These are phyloP conservation scores for Macrotrachela quadricornifera DNA, from an alignment of 1,140 invertebrate species.

Conservation along the genomic window DNA sequence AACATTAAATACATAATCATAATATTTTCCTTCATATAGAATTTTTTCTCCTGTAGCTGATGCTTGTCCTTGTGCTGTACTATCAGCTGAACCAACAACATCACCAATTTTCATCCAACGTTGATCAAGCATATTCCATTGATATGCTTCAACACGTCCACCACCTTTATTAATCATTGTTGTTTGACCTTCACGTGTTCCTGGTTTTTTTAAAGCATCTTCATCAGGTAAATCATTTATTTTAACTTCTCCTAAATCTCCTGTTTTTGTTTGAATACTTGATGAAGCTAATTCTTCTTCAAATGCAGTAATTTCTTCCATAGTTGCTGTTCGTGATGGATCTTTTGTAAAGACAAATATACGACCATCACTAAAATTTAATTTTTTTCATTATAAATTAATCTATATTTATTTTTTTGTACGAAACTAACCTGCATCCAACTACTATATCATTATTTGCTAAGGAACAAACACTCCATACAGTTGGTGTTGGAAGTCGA, in stretches of 20 bases:
- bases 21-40: conserved; percentile 40
- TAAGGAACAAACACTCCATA: conserved; percentile 62
- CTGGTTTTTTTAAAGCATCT: conserved; percentile 50
- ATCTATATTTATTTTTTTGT: not conserved
- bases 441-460: conserved; percentile 69
- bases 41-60: conserved; percentile 47
- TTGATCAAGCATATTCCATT: conserved; percentile 47
- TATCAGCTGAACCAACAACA: conserved; percentile 54
- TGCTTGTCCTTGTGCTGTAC: conserved; percentile 41
- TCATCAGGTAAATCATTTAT: conserved; percentile 57
- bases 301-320: conserved; percentile 42
- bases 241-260: conserved; percentile 56
- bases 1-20: conserved; percentile 83
- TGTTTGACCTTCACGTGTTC: conserved; percentile 56
- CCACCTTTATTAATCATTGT: conserved; percentile 53
- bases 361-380: conserved; percentile 50
- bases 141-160: conserved; percentile 37
- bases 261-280: conserved; percentile 35
- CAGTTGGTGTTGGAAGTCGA: conserved; percentile 53
- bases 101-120: conserved; percentile 70
- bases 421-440: conserved; percentile 46
- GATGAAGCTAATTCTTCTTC: conserved; percentile 45
- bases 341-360: conserved; percentile 60
- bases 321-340: conserved; percentile 40
- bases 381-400: not conserved